Evolutionary conservation across 2,888 invertebrate species (phyloP).

Genomic region (Conops quadrifasciatus): DNA sequence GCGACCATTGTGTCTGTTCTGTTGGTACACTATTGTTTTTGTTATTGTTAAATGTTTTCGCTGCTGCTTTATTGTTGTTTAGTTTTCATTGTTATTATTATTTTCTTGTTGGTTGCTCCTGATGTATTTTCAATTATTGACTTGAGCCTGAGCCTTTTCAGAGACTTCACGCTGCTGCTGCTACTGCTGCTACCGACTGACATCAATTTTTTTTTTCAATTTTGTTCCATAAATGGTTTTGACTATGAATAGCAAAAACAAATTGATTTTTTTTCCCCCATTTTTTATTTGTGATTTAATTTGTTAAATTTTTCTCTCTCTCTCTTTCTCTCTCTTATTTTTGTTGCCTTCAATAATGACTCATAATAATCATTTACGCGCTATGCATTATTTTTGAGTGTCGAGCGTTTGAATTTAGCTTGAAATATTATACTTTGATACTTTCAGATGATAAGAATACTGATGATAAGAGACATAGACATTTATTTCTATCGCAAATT

Average conservation of each 20-base stretch:
- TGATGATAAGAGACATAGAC: too few species aligned
- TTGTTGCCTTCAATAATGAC: not conserved
- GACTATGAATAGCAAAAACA: constrained; percentile 15
- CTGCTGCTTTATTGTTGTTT: not conserved
- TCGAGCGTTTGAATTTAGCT: too few species aligned
- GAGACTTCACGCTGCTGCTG: not conserved
- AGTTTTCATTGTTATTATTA: not conserved
- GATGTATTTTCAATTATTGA: constrained; percentile 1
- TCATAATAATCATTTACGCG: too few species aligned
- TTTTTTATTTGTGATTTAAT: constrained; percentile 16
- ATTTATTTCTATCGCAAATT: too few species aligned
- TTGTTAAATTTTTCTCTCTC: not conserved
- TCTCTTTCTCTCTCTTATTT: not conserved
- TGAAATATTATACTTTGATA: too few species aligned
- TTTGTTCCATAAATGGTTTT: constrained; percentile 11
- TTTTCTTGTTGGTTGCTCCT: not conserved
- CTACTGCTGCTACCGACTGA: not conserved
- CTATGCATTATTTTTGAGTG: too few species aligned
- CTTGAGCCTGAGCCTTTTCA: not conserved
- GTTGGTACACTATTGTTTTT: too few species aligned
- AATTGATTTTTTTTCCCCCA: not conserved
- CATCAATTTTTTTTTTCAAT: not conserved
- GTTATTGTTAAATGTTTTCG: too few species aligned
- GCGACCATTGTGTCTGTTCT: too few species aligned
- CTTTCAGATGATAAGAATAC: too few species aligned